Evolutionary conservation across 2,888 invertebrate genomes (phyloP).

Genomic region (Eubasilissa splendida): DNA sequence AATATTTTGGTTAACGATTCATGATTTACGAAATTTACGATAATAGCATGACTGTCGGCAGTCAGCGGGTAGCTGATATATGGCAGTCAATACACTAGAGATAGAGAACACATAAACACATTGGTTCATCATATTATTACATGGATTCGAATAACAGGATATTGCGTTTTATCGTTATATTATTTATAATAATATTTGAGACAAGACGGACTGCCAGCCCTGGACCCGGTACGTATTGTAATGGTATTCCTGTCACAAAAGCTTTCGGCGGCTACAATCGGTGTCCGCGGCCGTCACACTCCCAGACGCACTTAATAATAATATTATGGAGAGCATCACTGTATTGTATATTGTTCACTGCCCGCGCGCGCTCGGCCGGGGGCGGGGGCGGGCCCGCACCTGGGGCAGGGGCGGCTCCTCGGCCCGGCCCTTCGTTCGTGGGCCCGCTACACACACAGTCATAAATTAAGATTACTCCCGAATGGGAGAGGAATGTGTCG

Average conservation of each 20-base stretch:
- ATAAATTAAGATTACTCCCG: constrained; percentile 7
- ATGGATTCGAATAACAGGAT: no score
- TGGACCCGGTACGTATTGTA: background rate
- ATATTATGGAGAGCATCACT: background rate
- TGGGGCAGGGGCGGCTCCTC: background rate
- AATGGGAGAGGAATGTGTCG: background rate
- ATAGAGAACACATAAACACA: no score
- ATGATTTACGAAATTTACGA: no score
- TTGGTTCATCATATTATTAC: no score
- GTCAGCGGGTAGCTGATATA: no score
- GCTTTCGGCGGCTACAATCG: constrained; percentile 12
- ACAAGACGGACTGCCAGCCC: background rate
- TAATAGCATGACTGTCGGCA: no score
- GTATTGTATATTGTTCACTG: background rate
- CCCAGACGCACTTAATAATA: background rate
- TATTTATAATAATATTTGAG: background rate
- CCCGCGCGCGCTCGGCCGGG: no score
- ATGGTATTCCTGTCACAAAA: constrained; percentile 7
- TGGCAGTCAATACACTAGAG: no score
- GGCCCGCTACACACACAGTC: background rate
- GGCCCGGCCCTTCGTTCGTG: background rate
- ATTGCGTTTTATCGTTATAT: background rate
- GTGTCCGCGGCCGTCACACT: background rate
- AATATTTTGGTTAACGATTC: no score
- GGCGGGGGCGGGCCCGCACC: no score